Percentiles rank a stretch among this genome's conserved stretches.
Conservation (phyloP, 2,797 vertebrate species). For the Oreonectes daqikongensis region DNA sequence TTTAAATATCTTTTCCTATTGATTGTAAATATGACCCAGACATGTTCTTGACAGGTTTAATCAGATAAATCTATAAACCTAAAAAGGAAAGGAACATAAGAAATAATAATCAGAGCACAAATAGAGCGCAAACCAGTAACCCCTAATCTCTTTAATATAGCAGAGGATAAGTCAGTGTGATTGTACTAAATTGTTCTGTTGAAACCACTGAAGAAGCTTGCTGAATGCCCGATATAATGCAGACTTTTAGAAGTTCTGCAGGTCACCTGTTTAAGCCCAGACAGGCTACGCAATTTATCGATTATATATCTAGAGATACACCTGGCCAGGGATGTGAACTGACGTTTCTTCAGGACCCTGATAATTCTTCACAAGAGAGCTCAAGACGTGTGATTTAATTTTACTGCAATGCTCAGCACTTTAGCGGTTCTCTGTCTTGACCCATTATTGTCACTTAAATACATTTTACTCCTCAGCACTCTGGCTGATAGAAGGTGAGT, state of each 20-base stretch:
- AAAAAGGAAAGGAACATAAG: neutral
- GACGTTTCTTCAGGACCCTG: slow-evolving; percentile 38
- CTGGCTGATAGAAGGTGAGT: slow-evolving; percentile 1
- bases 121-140: too few relatives aligned
- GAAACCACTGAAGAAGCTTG: slow-evolving; percentile 12
- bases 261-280: slow-evolving; percentile 25
- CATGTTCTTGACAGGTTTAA: neutral
- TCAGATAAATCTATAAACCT: neutral
- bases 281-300: slow-evolving; percentile 19
- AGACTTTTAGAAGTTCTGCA: slow-evolving; percentile 12
- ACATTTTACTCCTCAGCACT: slow-evolving; percentile 18
- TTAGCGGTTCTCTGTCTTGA: slow-evolving; percentile 27
- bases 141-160: slow-evolving; percentile 8
- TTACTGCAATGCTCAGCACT: slow-evolving; percentile 41
- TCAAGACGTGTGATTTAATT: slow-evolving; percentile 38
- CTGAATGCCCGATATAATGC: slow-evolving; percentile 18
- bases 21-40: neutral
- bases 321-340: slow-evolving; percentile 12
- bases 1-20: neutral
- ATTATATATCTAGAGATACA: slow-evolving; percentile 28
- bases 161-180: neutral
- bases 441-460: slow-evolving; percentile 32
- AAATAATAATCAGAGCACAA: neutral
- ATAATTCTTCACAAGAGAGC: slow-evolving; percentile 6
- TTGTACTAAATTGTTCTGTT: slow-evolving; percentile 5